These are phyloP conservation scores for Melanocharis versteri DNA, from an alignment of 2,113 vertebrate species.

Conservation along the genomic window DNA sequence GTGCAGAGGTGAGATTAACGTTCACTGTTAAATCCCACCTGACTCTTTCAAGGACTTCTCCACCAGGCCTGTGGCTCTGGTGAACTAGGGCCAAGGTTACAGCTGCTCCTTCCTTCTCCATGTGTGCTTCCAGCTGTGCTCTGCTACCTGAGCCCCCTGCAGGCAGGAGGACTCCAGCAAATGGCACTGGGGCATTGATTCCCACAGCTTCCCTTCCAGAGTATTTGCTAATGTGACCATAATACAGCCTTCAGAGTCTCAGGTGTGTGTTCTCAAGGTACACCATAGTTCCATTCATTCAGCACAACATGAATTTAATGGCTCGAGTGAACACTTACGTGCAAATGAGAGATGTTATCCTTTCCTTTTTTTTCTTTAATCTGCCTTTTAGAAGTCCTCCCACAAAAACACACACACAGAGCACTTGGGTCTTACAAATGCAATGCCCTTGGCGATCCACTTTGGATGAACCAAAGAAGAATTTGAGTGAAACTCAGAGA, in stretches of 20 bases:
- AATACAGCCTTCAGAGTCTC: background rate
- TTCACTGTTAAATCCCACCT: background rate
- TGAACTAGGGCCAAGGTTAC: background rate
- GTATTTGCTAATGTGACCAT: rapidly evolving
- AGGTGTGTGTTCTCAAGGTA: background rate
- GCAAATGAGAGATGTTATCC: background rate
- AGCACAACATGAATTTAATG: background rate
- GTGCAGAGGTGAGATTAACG: background rate
- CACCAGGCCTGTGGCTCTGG: background rate
- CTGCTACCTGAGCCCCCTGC: background rate
- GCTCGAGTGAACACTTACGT: background rate
- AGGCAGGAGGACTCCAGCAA: background rate
- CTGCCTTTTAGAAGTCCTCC: background rate
- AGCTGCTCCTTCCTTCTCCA: background rate
- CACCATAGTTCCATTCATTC: background rate
- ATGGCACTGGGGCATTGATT: background rate
- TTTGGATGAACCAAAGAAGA: conserved; percentile 1
- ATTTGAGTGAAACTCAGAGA: conserved; percentile 1
- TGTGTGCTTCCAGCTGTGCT: background rate
- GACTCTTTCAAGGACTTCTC: background rate
- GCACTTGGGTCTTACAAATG: background rate
- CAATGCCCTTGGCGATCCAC: background rate
- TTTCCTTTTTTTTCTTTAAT: background rate
- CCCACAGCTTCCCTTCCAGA: background rate
- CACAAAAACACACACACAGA: background rate